Conservation (phyloP, 2,888 invertebrate genomes). For the Cephus pygmeus region DNA sequence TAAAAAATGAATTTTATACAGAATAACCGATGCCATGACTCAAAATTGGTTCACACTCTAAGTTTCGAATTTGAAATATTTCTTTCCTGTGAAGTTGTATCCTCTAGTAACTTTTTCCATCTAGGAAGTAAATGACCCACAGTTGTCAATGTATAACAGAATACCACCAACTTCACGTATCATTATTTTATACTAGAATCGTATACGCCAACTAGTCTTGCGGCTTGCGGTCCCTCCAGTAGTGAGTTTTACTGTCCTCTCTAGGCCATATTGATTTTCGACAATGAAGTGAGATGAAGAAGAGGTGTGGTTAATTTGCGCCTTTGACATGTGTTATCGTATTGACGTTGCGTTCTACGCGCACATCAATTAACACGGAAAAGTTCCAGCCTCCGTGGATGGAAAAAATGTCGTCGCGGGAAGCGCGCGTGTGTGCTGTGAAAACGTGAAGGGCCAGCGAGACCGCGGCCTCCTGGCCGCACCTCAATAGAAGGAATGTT, state of each 20-base stretch:
- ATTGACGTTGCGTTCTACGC: slow-evolving; percentile 6
- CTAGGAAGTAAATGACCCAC: neutral
- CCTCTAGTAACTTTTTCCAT: neutral
- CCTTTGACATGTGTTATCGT: slow-evolving; percentile 14
- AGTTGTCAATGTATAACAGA: neutral
- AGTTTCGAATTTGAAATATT: neutral
- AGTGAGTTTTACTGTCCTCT: neutral
- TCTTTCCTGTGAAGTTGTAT: neutral
- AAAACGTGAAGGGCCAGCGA: slow-evolving; percentile 12
- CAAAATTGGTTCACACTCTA: neutral
- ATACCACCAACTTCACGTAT: neutral
- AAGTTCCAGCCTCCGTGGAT: neutral
- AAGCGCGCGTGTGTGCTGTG: slow-evolving; percentile 2
- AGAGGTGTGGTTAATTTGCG: slow-evolving; percentile 30
- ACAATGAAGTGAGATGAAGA: slow-evolving; percentile 14
- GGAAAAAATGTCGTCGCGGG: slow-evolving; percentile 23
- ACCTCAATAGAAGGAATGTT: neutral
- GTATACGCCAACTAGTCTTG: neutral
- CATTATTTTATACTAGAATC: neutral
- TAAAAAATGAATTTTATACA: neutral
- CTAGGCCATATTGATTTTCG: slow-evolving; percentile 25
- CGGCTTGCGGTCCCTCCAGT: neutral
- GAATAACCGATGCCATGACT: neutral
- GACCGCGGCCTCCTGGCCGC: neutral
- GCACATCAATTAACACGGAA: neutral